A percentile compares a stretch with the other conserved stretches of the same genome.
Evolutionary conservation across 2,888 invertebrate species (phyloP).

Genomic region (Diloba caeruleocephala): DNA sequence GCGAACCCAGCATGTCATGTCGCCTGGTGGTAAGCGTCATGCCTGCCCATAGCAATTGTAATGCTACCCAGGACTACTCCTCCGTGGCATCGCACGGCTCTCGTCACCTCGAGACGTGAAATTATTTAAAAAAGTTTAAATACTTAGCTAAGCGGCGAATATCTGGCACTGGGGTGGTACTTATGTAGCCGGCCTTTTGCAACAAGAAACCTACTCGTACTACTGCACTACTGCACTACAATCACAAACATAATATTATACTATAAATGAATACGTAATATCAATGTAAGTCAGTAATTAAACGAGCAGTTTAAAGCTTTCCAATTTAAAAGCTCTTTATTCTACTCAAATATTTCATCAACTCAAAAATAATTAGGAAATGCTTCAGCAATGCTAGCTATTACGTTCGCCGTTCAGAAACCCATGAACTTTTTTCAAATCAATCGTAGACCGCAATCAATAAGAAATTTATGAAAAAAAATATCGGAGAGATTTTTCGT

Average conservation of each 20-base stretch:
- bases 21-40: no score
- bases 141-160: no score
- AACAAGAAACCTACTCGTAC: no score
- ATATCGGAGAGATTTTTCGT: constrained; percentile 59
- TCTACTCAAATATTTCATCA: constrained; percentile 36
- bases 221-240: no score
- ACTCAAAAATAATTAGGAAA: constrained; percentile 44
- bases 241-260: constrained; percentile 19
- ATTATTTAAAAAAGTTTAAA: no score
- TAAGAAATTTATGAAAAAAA: constrained; percentile 61
- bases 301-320: constrained; percentile 23
- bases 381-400: constrained; percentile 26
- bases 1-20: no score
- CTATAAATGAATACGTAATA: constrained; percentile 8
- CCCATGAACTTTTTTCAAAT: constrained; percentile 49
- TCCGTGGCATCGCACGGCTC: no score
- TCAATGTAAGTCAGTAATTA: constrained; percentile 22
- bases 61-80: no score
- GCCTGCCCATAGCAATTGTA: no score
- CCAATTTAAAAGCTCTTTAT: constrained; percentile 20
- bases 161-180: no score
- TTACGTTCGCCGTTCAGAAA: constrained; percentile 35
- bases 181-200: no score
- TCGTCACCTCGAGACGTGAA: no score
- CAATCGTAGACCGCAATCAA: constrained; percentile 55